Base-by-base conservation (phyloP, 2,888 invertebrate genomes). In the Plutella xylostella region DNA sequence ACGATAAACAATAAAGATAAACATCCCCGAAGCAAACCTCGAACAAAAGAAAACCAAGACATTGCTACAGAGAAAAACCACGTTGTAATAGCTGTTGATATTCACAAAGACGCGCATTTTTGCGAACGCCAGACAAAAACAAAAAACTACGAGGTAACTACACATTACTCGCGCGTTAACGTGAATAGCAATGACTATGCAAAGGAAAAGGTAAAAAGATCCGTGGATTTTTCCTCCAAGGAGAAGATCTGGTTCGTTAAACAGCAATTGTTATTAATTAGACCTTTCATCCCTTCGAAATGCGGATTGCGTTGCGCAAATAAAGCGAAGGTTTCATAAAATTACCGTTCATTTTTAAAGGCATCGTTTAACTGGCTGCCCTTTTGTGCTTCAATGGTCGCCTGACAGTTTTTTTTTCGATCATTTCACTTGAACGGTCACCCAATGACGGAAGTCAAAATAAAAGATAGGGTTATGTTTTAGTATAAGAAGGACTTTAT, bases 181-280 rank as follows among this genome's bases (percentile, higher is more conserved):
- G 9, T 7, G 9, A 7, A 25, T 7, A 25, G 6, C 5, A 25
- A 25, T 25, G 9, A 25, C 5, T 25, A 25, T 25, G 9, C 25
- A 25, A 25, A 25, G 25, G 5, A 6, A 28, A 9, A 28, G 28
- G n/a, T n/a, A n/a, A n/a, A 28, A 25, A 25, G 39, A 40, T 14
- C 2, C 15, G 39, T 11, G 6, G 22, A 40, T 40, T 40, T 40
- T 39, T 25, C 25, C 39, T 15, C 39, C 15, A 21, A 22, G 39
- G 39, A 11, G 7, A 22, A 14, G 14, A 17, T 22, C 31, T 56
- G 68, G 59, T 63, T 65, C 63, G 65, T 66, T 67, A 56, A 63
- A 50, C 61, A 56, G 55, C 59, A 58, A 65, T 68, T 62, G 63
- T 62, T 64, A 68, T 69, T 69, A 70, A 70, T 69, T 69, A 66